Evolutionary conservation across 2,797 vertebrate species (phyloP), one percentile per base, ranked within the genome.

Genomic region (Chaenodraco wilsoni): DNA sequence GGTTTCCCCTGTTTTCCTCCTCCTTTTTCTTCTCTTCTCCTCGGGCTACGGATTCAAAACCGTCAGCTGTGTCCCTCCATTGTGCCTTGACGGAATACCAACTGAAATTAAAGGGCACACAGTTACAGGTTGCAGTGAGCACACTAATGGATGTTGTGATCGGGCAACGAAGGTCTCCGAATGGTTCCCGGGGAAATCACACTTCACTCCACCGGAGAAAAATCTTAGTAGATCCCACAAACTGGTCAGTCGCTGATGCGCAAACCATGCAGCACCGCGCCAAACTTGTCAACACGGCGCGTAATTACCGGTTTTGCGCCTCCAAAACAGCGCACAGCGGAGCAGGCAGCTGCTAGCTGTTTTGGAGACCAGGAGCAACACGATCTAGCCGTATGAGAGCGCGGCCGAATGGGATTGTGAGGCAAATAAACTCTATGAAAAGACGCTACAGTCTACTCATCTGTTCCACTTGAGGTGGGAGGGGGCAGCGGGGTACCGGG

Each of bases 41-140:
- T 79, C 75, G 65, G 83, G 81, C 76, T 85, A 69, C 61, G 59
- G 81, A 88, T 86, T 84, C 71, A 81, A 76, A 86, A 88, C 77
- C 91, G 94, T 95, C 94, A 95, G 93, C 92, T 95, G 85, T 75
- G 92, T 91, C 81, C 86, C 81, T 92, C 90, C 94, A 95, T 95
- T 79, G 84, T 77, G 85, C 78, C 81, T 88, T 59, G 51, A 78
- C 67, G 82, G 83, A 88, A 91, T 75, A 46, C 81, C 65, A 83
- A 75, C 64, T 60, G 69, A 76, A 86, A 83, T 76, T 58, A 73
- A 62, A 52, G 49, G 69, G 63, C 69, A 58, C 82, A 57, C 76
- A 88, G 92, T 91, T 72, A 93, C 90, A 91, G 92, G 92, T 93
- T 92, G 89, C 79, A 76, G 78, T 73, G 74, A 77, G 70, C 83